Evolutionary conservation across 2,113 vertebrate species (phyloP), one percentile per base, ranked within the genome.

Genomic region (Brachypodius melanocephalos): DNA sequence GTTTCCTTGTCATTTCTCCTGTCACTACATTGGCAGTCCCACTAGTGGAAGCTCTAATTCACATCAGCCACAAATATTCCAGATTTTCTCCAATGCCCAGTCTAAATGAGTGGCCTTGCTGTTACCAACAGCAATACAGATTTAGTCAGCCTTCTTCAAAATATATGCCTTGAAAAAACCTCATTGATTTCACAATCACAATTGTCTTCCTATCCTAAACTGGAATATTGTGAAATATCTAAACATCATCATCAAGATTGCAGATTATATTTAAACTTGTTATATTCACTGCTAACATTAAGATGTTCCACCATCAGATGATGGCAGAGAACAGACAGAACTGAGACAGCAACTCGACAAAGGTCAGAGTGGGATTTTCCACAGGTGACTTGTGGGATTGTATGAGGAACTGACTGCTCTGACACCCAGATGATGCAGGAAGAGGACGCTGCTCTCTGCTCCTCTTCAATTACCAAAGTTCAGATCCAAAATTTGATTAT

Each of bases 321-420:
- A 59, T 32, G 36, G 25, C 51, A 57, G 26, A 75, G 43, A 68
- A 45, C 22, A 63, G 24, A n/a, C 18, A 83, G 43, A 91, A 38
- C 26, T 4, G 3, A 68, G 19, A 59, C 3, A 91, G 17, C 29
- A 62, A 42, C 20, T 6, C 16, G 17, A 40, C 19, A 52, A 31
- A 75, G 7, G 31, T 45, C 51, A 22, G 32, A 36, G 38, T 12
- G 24, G 24, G 52, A 67, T 55, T 84, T 73, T 75, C 42, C 81
- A 72, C 25, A 48, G 42, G 24, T 6, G 3, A 82, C 0, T 0
- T 16, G 8, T 5, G 12, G 46, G 26, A 68, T 40, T 3, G 15
- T 34, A 57, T 29, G 29, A 90, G 88, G 38, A 34, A 52, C 21
- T 22, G 21, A 28, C 49, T 69, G 43, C 51, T 42, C 29, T 67